Evolutionary conservation across 2,113 vertebrate species (phyloP).

Genomic region (Paramisgurnus dabryanus): DNA sequence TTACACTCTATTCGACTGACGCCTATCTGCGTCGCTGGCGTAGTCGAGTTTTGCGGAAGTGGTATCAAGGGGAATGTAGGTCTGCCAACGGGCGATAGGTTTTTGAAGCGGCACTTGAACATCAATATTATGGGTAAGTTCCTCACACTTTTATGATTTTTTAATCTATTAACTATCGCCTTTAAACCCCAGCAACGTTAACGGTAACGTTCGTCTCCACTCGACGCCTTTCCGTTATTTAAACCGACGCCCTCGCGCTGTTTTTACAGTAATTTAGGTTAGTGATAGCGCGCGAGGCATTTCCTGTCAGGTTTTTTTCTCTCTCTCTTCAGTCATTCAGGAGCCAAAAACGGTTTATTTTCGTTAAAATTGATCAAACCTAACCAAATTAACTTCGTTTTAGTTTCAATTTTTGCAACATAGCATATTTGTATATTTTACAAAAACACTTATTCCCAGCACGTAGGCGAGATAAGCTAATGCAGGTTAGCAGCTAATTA

Average conservation of each 20-base stretch:
- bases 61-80: slow-evolving; percentile 73
- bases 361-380: background rate
- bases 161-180: background rate
- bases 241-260: slow-evolving; percentile 8
- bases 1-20: accelerated
- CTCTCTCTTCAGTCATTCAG: slow-evolving; percentile 32
- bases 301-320: slow-evolving; percentile 57
- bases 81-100: slow-evolving; percentile 73
- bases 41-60: slow-evolving; percentile 48
- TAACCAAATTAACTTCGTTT: background rate
- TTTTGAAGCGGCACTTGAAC: slow-evolving; percentile 71
- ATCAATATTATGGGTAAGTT: slow-evolving; percentile 77
- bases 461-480: slow-evolving; percentile 19
- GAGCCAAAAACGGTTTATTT: background rate
- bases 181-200: background rate
- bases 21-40: slow-evolving; percentile 25
- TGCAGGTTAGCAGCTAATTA: slow-evolving; percentile 28
- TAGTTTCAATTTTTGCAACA: background rate
- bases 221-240: background rate
- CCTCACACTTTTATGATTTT: slow-evolving; percentile 3
- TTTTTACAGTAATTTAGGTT: slow-evolving; percentile 31
- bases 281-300: slow-evolving; percentile 48
- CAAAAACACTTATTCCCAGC: background rate
- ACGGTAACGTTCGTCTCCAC: background rate
- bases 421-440: background rate